Percentiles rank a stretch among this genome's conserved stretches.
Evolutionary conservation across 2,888 invertebrate species (phyloP).

Genomic region (Serripes groenlandicus): DNA sequence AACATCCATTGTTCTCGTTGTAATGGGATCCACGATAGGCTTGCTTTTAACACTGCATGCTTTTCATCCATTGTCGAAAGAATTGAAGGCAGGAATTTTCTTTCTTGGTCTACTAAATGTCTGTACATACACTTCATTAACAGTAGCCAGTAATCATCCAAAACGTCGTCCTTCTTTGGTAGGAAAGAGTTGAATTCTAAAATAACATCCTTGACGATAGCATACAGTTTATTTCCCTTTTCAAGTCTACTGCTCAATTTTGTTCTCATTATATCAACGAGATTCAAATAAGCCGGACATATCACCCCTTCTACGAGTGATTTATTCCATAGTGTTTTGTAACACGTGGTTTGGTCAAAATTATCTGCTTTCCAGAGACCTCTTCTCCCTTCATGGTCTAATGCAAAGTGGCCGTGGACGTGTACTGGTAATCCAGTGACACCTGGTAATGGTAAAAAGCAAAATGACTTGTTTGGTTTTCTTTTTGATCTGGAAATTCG

Average conservation of each 20-base stretch:
- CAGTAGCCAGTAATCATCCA: conserved; percentile 48
- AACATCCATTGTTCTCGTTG: background rate
- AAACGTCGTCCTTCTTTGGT: conserved; percentile 32
- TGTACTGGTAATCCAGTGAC: conserved; percentile 76
- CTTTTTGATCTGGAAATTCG: too few species aligned
- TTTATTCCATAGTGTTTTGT: conserved; percentile 80
- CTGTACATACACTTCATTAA: conserved; percentile 39
- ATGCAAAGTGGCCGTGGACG: conserved; percentile 79
- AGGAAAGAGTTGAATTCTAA: conserved; percentile 32
- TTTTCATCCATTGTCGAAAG: background rate
- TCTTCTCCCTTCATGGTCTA: conserved; percentile 77
- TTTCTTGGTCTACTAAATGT: conserved; percentile 7
- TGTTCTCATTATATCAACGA: conserved; percentile 54
- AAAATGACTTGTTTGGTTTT: conserved; percentile 66
- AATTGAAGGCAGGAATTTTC: conserved; percentile 35
- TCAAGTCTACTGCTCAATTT: background rate
- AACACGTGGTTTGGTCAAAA: conserved; percentile 66
- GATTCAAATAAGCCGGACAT: conserved; percentile 75
- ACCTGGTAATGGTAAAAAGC: conserved; percentile 78
- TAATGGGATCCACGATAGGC: background rate
- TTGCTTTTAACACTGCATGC: background rate
- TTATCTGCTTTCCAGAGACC: conserved; percentile 65
- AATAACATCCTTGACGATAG: background rate
- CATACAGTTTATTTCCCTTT: background rate
- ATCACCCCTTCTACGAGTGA: conserved; percentile 74